phyloP scores from a whole-genome alignment of 2,888 invertebrate species.

The Tipula confusa region DNA sequence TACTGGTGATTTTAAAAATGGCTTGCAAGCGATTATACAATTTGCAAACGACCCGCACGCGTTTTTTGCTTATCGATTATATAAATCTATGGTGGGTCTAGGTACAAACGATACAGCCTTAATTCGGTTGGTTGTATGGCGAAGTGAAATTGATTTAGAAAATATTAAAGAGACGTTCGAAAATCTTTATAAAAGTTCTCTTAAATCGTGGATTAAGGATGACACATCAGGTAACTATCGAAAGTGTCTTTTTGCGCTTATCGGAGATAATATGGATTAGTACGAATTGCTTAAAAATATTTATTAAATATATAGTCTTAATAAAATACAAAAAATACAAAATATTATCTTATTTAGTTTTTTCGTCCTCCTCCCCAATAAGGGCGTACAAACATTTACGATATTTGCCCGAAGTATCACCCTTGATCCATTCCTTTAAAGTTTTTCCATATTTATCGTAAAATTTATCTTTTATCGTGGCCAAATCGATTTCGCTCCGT shows the following conservation, averaged over 20 bases:
- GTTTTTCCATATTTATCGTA: slow-evolving; percentile 68
- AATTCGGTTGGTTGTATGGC: slow-evolving; percentile 77
- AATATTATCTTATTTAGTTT: not conserved
- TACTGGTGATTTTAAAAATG: slow-evolving; percentile 73
- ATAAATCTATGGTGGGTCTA: slow-evolving; percentile 83
- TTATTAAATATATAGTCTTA: not conserved
- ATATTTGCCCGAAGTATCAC: slow-evolving; percentile 81
- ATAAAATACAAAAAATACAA: no score
- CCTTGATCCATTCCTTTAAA: slow-evolving; percentile 74
- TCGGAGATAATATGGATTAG: slow-evolving; percentile 48
- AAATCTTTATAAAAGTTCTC: slow-evolving; percentile 65
- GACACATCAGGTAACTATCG: slow-evolving; percentile 86
- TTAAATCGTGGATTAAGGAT: slow-evolving; percentile 75
- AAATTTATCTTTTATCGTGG: slow-evolving; percentile 76
- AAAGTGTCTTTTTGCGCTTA: slow-evolving; percentile 70
- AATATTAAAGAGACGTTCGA: slow-evolving; percentile 79
- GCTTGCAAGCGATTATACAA: slow-evolving; percentile 74
- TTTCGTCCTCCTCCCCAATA: slow-evolving; percentile 50
- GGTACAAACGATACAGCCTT: slow-evolving; percentile 85
- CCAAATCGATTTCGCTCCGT: slow-evolving; percentile 79
- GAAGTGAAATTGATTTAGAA: slow-evolving; percentile 78
- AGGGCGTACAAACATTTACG: slow-evolving; percentile 75
- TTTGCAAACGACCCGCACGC: slow-evolving; percentile 72
- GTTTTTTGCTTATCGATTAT: slow-evolving; percentile 81
- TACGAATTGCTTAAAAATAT: not conserved